Evolutionary conservation across 2,888 invertebrate species (phyloP), one percentile per base, ranked within the genome.

Genomic region (Meandrusa payeni): DNA sequence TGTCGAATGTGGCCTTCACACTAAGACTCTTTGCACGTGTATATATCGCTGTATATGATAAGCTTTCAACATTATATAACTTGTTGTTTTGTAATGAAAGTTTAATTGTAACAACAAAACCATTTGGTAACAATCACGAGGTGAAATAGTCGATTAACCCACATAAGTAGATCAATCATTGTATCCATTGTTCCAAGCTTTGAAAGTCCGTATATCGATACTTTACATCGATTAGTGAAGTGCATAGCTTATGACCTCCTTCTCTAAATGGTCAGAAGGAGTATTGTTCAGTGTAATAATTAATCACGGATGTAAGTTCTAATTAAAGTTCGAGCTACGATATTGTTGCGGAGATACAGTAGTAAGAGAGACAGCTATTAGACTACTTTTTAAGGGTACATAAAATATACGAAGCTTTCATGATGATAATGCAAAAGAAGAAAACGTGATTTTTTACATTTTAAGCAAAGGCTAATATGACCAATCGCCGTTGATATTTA

Each of bases 121-220:
- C 22, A 41, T 48, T 47, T 44, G 29, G 23, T n/a, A 45, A 49
- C 49, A 48, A 52, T 51, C 51, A 52, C 46, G 46, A 43, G 45
- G 36, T 48, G 50, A 52, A 54, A 49, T 36, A 48, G 29, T 48
- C 45, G 34, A 47, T 47, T 64, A 69, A 69, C 74, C 74, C 55
- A 69, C 56, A 69, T 73, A 64, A 59, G 63, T 65, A 61, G 61
- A 67, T 67, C 64, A 71, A 52, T 69, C 64, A 54, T 43, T 47
- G 24, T 40, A 27, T 44, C 55, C 52, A 69, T 71, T 74, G 64
- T 72, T 65, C 51, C 48, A 55, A 37, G 12, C 37, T 26, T 37
- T 58, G 34, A 48, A 54, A 61, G 52, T 59, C 57, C 55, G 55
- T 60, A 55, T 42, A 50, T 55, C 53, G 53, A 55, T 59, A 36